Evolutionary conservation across 2,797 vertebrate genomes (phyloP).

Genomic region (Sparidentex hasta): DNA sequence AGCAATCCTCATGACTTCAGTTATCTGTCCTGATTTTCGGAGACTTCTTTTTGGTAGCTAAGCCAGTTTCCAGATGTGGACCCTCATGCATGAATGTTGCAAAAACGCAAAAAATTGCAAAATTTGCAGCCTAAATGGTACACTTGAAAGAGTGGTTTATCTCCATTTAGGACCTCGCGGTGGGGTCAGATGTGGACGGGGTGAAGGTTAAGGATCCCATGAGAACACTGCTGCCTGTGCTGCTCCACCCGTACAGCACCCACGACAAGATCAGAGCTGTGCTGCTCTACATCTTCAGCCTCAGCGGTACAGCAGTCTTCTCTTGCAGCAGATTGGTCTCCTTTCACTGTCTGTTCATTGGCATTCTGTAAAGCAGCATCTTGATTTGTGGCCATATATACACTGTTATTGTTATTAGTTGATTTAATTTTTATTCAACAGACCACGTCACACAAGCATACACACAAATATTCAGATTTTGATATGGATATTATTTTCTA

Average conservation of each 20-base stretch:
- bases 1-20: not conserved
- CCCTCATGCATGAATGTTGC: not conserved
- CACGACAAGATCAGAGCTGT: slow-evolving; percentile 96
- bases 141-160: not conserved
- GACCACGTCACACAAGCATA: not conserved
- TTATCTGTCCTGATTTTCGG: not conserved
- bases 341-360: not conserved
- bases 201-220: slow-evolving; percentile 95
- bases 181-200: slow-evolving; percentile 93
- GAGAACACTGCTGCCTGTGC: slow-evolving; percentile 95
- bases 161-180: slow-evolving; percentile 89
- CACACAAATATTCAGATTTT: not conserved
- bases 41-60: not conserved
- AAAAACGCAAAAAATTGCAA: not conserved
- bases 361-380: not conserved
- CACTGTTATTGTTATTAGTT: not conserved
- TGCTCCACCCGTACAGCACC: slow-evolving; percentile 89
- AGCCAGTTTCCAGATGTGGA: not conserved
- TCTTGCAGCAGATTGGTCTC: not conserved
- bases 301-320: slow-evolving; percentile 85
- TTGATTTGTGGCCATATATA: not conserved
- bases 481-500: not conserved
- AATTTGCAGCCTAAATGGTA: not conserved
- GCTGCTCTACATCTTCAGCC: slow-evolving; percentile 96
- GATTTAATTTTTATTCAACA: not conserved